A percentile compares a stretch with the other conserved stretches of the same genome.
phyloP scores from a whole-genome alignment of 2,888 invertebrate species.

The Campoplex nolae region DNA sequence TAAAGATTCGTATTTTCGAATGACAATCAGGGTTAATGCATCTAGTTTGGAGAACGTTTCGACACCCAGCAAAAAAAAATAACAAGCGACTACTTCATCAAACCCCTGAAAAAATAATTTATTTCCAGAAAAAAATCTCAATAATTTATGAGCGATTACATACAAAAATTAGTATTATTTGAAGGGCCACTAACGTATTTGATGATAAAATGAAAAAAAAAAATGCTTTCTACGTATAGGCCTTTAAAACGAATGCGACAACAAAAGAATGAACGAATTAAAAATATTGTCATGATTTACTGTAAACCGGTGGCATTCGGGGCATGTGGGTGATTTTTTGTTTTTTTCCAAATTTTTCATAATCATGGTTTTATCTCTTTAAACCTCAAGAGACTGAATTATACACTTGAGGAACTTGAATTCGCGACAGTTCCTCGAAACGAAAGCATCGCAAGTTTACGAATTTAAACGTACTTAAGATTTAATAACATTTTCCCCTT shows the following conservation, averaged over 20 bases:
- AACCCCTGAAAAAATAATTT: background rate
- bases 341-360: background rate
- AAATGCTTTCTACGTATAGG: background rate
- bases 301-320: constrained; percentile 2
- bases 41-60: background rate
- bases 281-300: constrained; percentile 28
- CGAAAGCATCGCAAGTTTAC: constrained; percentile 43
- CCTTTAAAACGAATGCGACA: constrained; percentile 4
- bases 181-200: background rate
- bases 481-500: constrained; percentile 15
- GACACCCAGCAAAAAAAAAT: background rate
- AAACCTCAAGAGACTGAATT: constrained; percentile 33
- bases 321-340: constrained; percentile 6
- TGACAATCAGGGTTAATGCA: no score
- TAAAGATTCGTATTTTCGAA: background rate
- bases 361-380: background rate
- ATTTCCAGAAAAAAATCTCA: background rate
- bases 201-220: background rate
- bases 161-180: background rate
- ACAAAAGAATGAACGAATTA: constrained; percentile 18
- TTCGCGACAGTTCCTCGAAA: constrained; percentile 47
- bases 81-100: background rate
- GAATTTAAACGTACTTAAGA: background rate
- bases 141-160: background rate
- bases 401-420: constrained; percentile 52